A percentile compares a stretch with the other conserved stretches of the same genome.
These are phyloP conservation scores for Ormyrus thymus DNA, from an alignment of 2,888 invertebrate species.

Conservation along the genomic window DNA sequence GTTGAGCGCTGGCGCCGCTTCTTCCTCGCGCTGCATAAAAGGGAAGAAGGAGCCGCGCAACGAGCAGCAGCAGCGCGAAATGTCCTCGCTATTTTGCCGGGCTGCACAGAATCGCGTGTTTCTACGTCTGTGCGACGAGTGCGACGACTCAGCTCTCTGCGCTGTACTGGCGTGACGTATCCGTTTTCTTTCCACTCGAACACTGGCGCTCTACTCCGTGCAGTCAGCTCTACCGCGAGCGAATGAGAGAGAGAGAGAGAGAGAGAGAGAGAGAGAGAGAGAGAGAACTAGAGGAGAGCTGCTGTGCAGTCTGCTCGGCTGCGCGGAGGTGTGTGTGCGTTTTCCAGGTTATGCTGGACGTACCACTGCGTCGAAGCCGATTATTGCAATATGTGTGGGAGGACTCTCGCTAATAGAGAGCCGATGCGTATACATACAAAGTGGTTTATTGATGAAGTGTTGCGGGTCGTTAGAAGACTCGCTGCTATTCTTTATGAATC, in stretches of 20 bases:
- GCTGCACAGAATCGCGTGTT: no score
- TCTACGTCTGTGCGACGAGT: neutral
- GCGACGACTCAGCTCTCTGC: neutral
- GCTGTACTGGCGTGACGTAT: neutral
- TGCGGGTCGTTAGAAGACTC: no score
- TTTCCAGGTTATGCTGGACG: no score
- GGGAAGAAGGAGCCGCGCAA: constrained; percentile 39
- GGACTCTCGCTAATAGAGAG: no score
- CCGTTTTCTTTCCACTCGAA: neutral
- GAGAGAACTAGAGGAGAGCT: neutral
- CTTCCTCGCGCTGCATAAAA: constrained; percentile 44
- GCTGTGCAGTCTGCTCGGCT: no score
- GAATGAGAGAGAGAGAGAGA: neutral
- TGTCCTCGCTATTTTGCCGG: neutral
- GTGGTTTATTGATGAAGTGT: no score
- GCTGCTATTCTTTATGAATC: no score
- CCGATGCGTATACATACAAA: no score
- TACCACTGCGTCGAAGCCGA: no score
- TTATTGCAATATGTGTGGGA: no score
- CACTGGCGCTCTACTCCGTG: neutral
- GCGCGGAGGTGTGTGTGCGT: no score
- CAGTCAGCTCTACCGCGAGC: neutral
- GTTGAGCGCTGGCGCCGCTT: constrained; percentile 1
- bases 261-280: neutral
- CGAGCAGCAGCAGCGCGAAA: constrained; percentile 28